Base-by-base conservation (phyloP, 2,797 vertebrate species). In the Poecilia gillii region DNA sequence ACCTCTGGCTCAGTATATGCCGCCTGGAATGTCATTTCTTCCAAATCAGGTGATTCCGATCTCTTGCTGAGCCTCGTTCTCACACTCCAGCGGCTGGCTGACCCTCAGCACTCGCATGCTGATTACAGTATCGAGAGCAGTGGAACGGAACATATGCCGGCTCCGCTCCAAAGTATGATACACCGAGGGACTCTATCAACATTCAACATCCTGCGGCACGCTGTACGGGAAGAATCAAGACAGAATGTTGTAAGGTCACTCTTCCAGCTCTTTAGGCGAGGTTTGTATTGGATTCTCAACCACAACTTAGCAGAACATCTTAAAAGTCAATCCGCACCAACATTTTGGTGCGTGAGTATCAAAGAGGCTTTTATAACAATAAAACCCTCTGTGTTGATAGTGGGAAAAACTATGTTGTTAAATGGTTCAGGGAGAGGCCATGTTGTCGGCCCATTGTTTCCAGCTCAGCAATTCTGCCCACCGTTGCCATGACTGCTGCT, bases 401-500 rank as follows among this genome's bases (percentile, higher is more conserved):
- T 43, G 73, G 88, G 53, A 53, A 33, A 88, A 86, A 82, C 79
- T 73, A 64, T 85, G 76, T 73, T 87, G 85, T 79, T 90, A 62
- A 64, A 83, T 41, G 80, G 90, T 91, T 93, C 88, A 93, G 84
- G 85, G 82, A 89, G 88, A 92, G 91, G 91, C 87, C 83, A 82
- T 93, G 93, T 91, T 90, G 74, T 88, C 80, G 87, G 88, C 88
- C 88, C 84, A 90, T 92, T 94, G 89, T 93, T 93, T 94, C 91
- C 92, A 92, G 84, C 89, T 92, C 93, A 93, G 80, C 68, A 81
- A 78, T 87, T 92, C 83, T 83, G 84, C 82, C 87, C 86, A 82
- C 87, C 72, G 93, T 94, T 93, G 88, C 90, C 87, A 94, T 92
- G 92, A 90, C 87, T 85, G 88, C 94, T 86, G 85, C 82, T 74